Percentiles rank a stretch among this genome's conserved stretches.
Evolutionary conservation across 1,140 invertebrate genomes (phyloP).

Genomic region (Zaprionus camerounensis): DNA sequence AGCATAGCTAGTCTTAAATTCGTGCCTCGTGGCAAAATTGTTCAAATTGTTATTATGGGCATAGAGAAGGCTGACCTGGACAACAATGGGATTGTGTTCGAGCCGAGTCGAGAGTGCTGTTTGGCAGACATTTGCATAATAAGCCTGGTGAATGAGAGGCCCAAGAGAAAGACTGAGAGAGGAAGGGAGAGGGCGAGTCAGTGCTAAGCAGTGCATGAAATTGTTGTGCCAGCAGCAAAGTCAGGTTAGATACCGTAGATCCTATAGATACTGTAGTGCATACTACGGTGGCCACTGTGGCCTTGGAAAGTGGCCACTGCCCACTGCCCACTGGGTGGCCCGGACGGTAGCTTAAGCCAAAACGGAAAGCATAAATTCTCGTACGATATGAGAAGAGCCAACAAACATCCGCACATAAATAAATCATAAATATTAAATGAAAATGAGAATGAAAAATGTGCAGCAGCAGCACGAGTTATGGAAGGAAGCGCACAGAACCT

Average conservation of each 20-base stretch:
- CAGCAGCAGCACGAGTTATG: conserved; percentile 41
- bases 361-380: conserved; percentile 79
- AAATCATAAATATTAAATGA: conserved; percentile 83
- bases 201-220: conserved; percentile 73
- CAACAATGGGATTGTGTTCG: conserved; percentile 59
- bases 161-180: conserved; percentile 39
- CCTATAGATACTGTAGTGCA: background rate
- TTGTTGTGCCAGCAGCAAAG: conserved; percentile 62
- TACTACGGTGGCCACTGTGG: conserved; percentile 7
- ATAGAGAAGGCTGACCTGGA: conserved; percentile 6
- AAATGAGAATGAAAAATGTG: conserved; percentile 76
- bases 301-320: background rate
- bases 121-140: conserved; percentile 72
- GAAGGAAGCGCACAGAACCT: conserved; percentile 75
- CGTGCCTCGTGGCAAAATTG: conserved; percentile 9
- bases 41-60: conserved; percentile 57
- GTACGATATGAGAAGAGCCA: conserved; percentile 78
- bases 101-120: conserved; percentile 33
- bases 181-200: background rate
- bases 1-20: conserved; percentile 20
- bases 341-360: conserved; percentile 56
- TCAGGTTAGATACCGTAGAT: conserved; percentile 47
- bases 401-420: conserved; percentile 80
- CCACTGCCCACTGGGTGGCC: background rate
- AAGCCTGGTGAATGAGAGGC: conserved; percentile 69